Evolutionary conservation across 2,113 vertebrate species (phyloP), one percentile per base, ranked within the genome.

Genomic region (Vireo altiloquus): DNA sequence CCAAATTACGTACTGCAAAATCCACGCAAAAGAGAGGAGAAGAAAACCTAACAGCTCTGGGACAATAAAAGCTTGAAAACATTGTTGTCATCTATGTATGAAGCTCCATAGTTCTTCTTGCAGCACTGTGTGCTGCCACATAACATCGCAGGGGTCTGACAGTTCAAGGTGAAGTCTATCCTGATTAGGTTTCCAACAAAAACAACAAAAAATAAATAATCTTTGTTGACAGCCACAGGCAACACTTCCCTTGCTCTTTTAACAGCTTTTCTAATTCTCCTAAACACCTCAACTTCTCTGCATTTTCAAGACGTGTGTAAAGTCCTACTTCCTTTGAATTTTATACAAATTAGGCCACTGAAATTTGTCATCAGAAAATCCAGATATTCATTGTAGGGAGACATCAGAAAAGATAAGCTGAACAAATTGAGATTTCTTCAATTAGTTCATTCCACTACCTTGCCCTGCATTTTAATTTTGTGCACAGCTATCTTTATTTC

Each of bases 401-500:
- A 68, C 39, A 70, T 5, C 37, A 69, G 50, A 64, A 44, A 85
- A 74, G 6, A 79, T 65, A 74, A 88, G 52, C 24, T 40, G 50
- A 95, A 77, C 44, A 89, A 86, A 90, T 64, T 77, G 79, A 86
- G 47, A 80, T 83, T 95, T 87, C 82, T 88, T 90, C 82, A 90
- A 81, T 83, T 87, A 92, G 82, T 57, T 92, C 60, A 78, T 49
- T 52, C 47, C 16, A 52, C 47, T 57, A 86, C 68, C 60, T 88
- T 90, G 71, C 60, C 64, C 42, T 35, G 27, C 47, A 30, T 4
- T 89, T 49, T 60, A 90, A 93, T 96, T 94, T 87, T 90, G 56
- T 75, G 72, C 33, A 12, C 37, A 90, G 88, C 79, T 92, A 47
- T 64, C 53, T 92, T 96, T 95, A 96, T 93, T 96, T 94, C 94